Percentiles rank a stretch among this genome's conserved stretches.
These are phyloP conservation scores for Scelioninae gen. 2 DNA, from an alignment of 2,888 invertebrate species.

Conservation along the genomic window DNA sequence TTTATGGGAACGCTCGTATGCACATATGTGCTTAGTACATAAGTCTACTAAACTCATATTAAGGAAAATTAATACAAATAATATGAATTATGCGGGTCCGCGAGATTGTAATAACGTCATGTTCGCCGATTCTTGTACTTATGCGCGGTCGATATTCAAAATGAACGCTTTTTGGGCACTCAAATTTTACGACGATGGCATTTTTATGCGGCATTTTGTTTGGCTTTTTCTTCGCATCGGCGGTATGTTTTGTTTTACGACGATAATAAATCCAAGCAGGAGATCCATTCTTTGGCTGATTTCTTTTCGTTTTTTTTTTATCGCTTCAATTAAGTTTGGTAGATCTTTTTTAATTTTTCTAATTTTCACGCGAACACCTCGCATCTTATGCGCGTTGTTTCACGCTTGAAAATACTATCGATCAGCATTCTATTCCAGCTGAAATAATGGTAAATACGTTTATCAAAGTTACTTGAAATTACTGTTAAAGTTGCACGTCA, in stretches of 20 bases:
- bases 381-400: too few relatives aligned
- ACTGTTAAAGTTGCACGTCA: too few relatives aligned
- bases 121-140: too few relatives aligned
- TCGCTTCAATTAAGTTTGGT: slow-evolving; percentile 20
- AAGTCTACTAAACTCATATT: too few relatives aligned
- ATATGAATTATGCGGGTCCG: too few relatives aligned
- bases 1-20: too few relatives aligned
- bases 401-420: too few relatives aligned
- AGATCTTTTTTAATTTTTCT: too few relatives aligned
- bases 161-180: slow-evolving; percentile 22
- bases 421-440: not conserved
- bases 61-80: too few relatives aligned
- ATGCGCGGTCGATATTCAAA: slow-evolving; percentile 44
- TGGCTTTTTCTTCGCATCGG: slow-evolving; percentile 28
- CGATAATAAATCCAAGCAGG: slow-evolving; percentile 21
- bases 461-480: not conserved
- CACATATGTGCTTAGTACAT: too few relatives aligned
- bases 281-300: slow-evolving; percentile 14
- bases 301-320: slow-evolving; percentile 30
- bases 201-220: slow-evolving; percentile 38
- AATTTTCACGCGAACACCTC: too few relatives aligned
- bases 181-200: slow-evolving; percentile 31
- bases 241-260: slow-evolving; percentile 36
- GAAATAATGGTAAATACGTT: not conserved
- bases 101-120: too few relatives aligned